Evolutionary conservation across 2,888 invertebrate species (phyloP), one percentile per base, ranked within the genome.

Genomic region (Polymixis lichenea): DNA sequence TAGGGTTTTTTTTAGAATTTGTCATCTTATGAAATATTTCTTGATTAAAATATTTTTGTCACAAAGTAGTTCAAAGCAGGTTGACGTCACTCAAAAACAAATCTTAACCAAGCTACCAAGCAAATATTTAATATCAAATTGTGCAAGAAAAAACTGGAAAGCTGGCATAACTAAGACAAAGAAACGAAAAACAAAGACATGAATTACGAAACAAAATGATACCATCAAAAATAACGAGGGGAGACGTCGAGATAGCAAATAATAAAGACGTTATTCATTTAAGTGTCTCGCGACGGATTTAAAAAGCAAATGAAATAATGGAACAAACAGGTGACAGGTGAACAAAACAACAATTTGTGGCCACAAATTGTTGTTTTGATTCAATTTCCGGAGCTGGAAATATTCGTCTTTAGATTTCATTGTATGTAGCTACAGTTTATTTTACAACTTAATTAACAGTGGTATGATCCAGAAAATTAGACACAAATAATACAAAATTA

Each of bases 181-280:
- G 38, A 38, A 38, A 38, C 2, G 38, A 38, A 38, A 38, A 38
- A 38, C 38, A 38, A 38, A 38, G 38, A 38, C 6, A 38, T 38
- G 38, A 38, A 38, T 38, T 5, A 38, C 38, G 38, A 38, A 38
- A 38, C 5, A 38, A 38, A 38, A 38, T 38, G 38, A 5, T 6
- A 38, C 38, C 6, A 5, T 38, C 38, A 38, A 38, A 38, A 38
- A 38, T 38, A 5, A 38, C 38, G 38, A 38, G 6, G 38, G 38
- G 5, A 38, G 38, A 38, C 38, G 38, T 38, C 38, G 38, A 38
- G 38, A 5, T 38, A 69, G 53, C 49, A 65, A 72, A 70, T 67
- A 77, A 77, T 75, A 64, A 72, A 82, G 58, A 70, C 61, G 62
- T 67, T 51, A 49, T 64, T 49, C n/a, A 56, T 56, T 56, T 25